Conservation (phyloP, 1,140 invertebrate species). For the Tigriopus japonicus region DNA sequence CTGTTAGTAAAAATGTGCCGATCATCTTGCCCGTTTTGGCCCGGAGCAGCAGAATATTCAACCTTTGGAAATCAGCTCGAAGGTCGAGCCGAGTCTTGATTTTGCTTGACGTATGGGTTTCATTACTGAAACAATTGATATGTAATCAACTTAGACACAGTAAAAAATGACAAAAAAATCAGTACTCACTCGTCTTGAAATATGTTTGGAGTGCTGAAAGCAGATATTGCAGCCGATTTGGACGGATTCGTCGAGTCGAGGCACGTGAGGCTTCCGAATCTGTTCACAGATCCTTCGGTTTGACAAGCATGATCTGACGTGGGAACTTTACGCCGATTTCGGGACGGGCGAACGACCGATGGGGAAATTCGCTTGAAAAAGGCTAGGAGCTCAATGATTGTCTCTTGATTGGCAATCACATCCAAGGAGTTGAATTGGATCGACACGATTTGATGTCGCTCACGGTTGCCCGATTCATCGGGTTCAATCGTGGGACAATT, state of each 20-base stretch:
- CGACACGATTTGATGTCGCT: slow-evolving; percentile 52
- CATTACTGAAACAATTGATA: slow-evolving; percentile 15
- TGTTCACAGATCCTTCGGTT: not conserved
- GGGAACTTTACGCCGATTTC: not conserved
- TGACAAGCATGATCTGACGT: not conserved
- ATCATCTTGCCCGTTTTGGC: slow-evolving; percentile 64
- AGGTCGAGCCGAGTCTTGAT: slow-evolving; percentile 39
- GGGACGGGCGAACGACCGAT: not conserved
- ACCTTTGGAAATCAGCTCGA: slow-evolving; percentile 73
- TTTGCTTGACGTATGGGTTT: slow-evolving; percentile 19
- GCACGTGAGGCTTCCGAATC: too few species aligned
- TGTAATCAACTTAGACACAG: too few species aligned
- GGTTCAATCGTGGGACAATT: slow-evolving; percentile 22
- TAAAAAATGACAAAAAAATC: too few species aligned
- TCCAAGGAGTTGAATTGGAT: slow-evolving; percentile 86
- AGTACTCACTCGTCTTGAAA: too few species aligned
- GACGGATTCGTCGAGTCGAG: too few species aligned
- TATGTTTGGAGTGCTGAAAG: too few species aligned
- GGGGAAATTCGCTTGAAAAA: slow-evolving; percentile 57
- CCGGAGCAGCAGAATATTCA: slow-evolving; percentile 66
- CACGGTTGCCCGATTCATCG: slow-evolving; percentile 26
- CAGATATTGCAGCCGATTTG: too few species aligned
- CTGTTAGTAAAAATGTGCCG: slow-evolving; percentile 72
- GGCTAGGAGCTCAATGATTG: slow-evolving; percentile 72
- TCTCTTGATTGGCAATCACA: slow-evolving; percentile 88